A percentile compares a stretch with the other conserved stretches of the same genome.
Conservation (phyloP, 2,888 invertebrate species). For the Caprella mutica region DNA sequence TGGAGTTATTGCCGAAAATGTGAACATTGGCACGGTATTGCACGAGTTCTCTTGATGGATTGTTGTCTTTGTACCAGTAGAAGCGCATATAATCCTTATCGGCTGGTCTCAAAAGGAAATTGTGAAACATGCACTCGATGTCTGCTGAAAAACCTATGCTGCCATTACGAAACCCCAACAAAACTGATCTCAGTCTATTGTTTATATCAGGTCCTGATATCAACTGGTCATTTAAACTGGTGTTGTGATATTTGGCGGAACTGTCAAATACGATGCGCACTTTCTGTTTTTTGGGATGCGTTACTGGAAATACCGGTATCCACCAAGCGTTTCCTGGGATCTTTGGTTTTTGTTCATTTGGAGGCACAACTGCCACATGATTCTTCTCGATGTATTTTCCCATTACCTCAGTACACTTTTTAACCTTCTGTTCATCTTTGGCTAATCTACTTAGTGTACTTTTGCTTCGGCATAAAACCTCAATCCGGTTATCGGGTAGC, state of each 20-base stretch:
- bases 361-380: background rate
- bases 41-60: background rate
- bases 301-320: background rate
- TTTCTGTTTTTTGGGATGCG: background rate
- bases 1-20: background rate
- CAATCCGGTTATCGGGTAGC: background rate
- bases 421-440: background rate
- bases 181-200: background rate
- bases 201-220: constrained; percentile 1
- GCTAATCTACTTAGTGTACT: background rate
- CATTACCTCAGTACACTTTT: background rate
- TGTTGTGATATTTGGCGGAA: background rate
- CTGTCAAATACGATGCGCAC: background rate
- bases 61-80: background rate
- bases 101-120: background rate
- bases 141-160: background rate
- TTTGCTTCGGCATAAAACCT: background rate
- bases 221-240: background rate
- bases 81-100: background rate
- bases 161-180: background rate
- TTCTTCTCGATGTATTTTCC: background rate
- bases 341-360: background rate
- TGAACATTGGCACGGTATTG: background rate
- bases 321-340: too few relatives aligned
- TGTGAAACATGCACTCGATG: background rate